Conservation (phyloP, 2,797 vertebrate species). For the Synaphobranchus kaupii region DNA sequence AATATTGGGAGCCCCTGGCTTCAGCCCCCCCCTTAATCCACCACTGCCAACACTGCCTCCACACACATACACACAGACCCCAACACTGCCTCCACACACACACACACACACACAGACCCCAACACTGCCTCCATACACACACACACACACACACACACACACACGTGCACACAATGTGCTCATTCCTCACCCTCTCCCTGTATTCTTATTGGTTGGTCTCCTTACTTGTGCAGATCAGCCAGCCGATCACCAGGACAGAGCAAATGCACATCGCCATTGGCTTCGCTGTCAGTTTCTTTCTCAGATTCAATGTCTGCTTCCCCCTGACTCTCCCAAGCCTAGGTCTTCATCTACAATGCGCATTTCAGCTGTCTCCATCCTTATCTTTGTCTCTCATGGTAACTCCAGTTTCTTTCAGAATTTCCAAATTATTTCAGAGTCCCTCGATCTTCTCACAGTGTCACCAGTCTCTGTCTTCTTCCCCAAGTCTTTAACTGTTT, state of each 20-base stretch:
- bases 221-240: conserved; percentile 1
- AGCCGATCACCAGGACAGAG: background rate
- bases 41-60: background rate
- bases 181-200: background rate
- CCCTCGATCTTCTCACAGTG: background rate
- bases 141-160: conserved; percentile 15
- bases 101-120: conserved; percentile 19
- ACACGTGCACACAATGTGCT: background rate
- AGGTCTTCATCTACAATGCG: background rate
- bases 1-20: no score
- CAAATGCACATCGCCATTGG: background rate
- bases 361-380: background rate
- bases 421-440: no score
- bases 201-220: background rate
- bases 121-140: no score
- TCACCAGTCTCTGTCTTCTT: background rate
- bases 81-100: background rate
- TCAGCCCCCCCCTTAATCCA: no score
- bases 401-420: no score
- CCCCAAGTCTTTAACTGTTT: no score
- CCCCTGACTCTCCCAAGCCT: background rate
- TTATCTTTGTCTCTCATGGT: no score
- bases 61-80: background rate
- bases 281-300: background rate
- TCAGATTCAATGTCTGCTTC: background rate